These are phyloP conservation scores for Lipophrys pholis DNA, from an alignment of 2,113 vertebrate genomes.

Conservation along the genomic window DNA sequence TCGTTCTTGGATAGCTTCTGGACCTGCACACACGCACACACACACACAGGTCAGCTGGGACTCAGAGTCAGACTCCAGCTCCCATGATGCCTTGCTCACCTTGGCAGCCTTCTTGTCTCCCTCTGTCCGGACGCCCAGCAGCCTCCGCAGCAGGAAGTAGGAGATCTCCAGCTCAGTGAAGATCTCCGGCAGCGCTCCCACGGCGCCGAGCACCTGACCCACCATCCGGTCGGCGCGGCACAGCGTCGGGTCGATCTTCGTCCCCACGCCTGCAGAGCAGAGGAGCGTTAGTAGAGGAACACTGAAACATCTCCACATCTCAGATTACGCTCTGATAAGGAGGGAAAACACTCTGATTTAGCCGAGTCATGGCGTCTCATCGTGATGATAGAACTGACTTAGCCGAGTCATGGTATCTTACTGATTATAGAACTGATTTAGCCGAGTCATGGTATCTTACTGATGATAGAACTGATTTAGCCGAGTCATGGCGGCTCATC, in stretches of 20 bases:
- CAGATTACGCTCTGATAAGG: too few relatives aligned
- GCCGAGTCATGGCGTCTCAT: too few relatives aligned
- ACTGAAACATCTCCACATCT: too few relatives aligned
- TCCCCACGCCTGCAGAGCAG: conserved; percentile 90
- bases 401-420: too few relatives aligned
- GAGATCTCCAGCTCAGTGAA: conserved; percentile 99
- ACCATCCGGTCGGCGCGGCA: conserved; percentile 98
- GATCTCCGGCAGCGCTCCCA: conserved; percentile 96
- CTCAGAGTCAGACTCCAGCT: neutral
- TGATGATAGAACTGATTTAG: too few relatives aligned
- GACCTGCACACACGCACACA: conserved; percentile 82
- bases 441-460: too few relatives aligned
- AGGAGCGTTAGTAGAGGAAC: too few relatives aligned
- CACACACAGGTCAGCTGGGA: neutral
- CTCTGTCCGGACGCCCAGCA: conserved; percentile 96
- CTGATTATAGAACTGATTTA: too few relatives aligned
- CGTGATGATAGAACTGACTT: too few relatives aligned
- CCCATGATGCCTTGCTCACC: conserved; percentile 73
- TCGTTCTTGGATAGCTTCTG: conserved; percentile 99
- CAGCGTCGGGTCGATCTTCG: conserved; percentile 97
- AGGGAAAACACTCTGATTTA: too few relatives aligned
- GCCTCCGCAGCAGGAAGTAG: conserved; percentile 93
- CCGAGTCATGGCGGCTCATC: too few relatives aligned
- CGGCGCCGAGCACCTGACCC: conserved; percentile 96
- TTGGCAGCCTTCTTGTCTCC: conserved; percentile 99